phyloP scores from a whole-genome alignment of 2,113 vertebrate genomes.

The Thamnophis sirtalis region DNA sequence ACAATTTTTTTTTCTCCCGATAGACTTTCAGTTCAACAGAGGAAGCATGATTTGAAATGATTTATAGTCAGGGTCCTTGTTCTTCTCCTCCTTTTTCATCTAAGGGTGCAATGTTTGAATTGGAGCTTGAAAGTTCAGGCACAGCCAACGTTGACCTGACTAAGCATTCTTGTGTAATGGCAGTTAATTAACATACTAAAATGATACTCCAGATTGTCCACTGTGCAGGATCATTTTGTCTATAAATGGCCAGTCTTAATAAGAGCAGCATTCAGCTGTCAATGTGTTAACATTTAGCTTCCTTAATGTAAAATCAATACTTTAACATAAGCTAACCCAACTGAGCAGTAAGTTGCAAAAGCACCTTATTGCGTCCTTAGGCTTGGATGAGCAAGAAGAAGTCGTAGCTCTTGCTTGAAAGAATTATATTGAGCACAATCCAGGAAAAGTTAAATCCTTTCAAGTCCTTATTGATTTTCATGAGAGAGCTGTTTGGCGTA shows the following conservation, averaged over 20 bases:
- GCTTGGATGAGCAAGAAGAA: slow-evolving; percentile 31
- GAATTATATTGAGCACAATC: slow-evolving; percentile 3
- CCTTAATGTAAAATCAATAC: slow-evolving; percentile 65
- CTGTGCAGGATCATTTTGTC: slow-evolving; percentile 37
- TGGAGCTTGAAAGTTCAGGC: neutral
- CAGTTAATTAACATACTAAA: slow-evolving; percentile 34
- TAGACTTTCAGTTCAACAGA: slow-evolving; percentile 37
- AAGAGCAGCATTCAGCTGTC: slow-evolving; percentile 45
- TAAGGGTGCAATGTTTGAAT: slow-evolving; percentile 25
- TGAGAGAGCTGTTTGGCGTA: neutral
- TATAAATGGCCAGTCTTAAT: slow-evolving; percentile 53
- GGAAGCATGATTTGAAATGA: slow-evolving; percentile 22
- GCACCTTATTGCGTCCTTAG: slow-evolving; percentile 22
- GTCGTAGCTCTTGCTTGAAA: neutral
- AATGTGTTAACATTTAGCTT: slow-evolving; percentile 54
- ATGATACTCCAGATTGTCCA: neutral
- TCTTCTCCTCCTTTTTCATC: slow-evolving; percentile 30
- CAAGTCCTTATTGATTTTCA: slow-evolving; percentile 2
- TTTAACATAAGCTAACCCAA: slow-evolving; percentile 59
- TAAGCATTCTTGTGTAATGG: slow-evolving; percentile 15
- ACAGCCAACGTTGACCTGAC: neutral
- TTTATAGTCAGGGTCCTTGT: slow-evolving; percentile 5
- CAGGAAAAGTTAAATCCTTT: neutral
- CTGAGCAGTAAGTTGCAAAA: slow-evolving; percentile 49
- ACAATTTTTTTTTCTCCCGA: slow-evolving; percentile 27